Base-by-base conservation (phyloP, 2,797 vertebrate genomes). In the Hephaestus fuliginosus region DNA sequence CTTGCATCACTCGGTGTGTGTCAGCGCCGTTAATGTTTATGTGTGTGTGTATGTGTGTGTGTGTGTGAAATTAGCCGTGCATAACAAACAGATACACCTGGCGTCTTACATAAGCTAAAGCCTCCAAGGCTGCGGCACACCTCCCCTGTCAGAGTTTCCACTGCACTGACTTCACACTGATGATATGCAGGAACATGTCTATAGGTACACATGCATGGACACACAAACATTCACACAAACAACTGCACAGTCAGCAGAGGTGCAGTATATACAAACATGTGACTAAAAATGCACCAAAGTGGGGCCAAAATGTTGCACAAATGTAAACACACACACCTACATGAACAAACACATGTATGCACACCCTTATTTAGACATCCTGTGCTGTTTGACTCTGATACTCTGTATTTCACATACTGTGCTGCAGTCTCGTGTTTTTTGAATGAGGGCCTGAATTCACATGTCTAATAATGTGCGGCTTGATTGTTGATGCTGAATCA, bases 71-170 rank as follows among this genome's bases (percentile, higher is more conserved):
- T 12, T 22, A 28, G 17, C 18, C 1, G 13, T 61, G 44, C 75
- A 33, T 68, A n/a, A 77, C 52, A 43, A 79, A 87, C 80, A 89
- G 80, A 85, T 82, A 89, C 91, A 94, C 89, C 92, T 94, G 88
- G 79, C 55, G 70, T 64, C 66, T 92, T 90, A 84, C 74, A 66
- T 83, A 90, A 92, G 64, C 36, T 43, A 73, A 74, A 76, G 77
- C 68, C 90, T 89, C 66, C 48, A 7, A 90, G 86, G 85, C 91
- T 76, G 15, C 0, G n/a, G 77, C 86, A 82, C 86, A 87, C 87
- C 87, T 86, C 76, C 30, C 6, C 73, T 75, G 72, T 91, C 87
- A 88, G 71, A 91, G 63, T 93, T 93, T 94, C 88, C 81, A 79
- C 74, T 53, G 76, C 57, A 55, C 56, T 85, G 80, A 90, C 80